Percentiles rank a stretch among this genome's conserved stretches.
Conservation (phyloP, 2,113 vertebrate species). For the Anas platyrhynchos region DNA sequence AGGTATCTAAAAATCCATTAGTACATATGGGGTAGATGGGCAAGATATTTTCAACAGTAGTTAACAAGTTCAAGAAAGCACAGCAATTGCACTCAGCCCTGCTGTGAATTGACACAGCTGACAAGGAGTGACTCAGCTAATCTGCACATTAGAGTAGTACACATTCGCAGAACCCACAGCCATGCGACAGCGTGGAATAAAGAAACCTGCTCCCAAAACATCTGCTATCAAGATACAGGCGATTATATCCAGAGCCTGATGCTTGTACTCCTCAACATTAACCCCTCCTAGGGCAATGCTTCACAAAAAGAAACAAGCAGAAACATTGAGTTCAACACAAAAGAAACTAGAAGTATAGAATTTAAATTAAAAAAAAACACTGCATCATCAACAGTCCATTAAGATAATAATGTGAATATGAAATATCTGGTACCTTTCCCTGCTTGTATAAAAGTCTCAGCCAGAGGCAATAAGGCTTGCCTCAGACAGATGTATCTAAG, state of each 20-base stretch:
- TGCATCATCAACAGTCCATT: background rate
- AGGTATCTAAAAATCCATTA: background rate
- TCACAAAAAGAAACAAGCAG: background rate
- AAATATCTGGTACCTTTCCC: background rate
- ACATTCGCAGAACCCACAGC: background rate
- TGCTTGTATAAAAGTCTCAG: background rate
- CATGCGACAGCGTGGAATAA: background rate
- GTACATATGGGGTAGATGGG: background rate
- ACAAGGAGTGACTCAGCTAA: constrained; percentile 34
- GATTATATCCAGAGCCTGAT: background rate
- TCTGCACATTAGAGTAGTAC: background rate
- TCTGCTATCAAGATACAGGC: background rate
- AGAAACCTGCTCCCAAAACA: constrained; percentile 21
- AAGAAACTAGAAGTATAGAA: background rate
- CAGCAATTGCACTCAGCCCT: background rate
- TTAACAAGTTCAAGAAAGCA: background rate
- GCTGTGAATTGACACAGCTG: background rate
- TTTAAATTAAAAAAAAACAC: background rate
- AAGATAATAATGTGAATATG: background rate
- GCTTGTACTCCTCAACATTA: constrained; percentile 3
- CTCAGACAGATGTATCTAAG: background rate
- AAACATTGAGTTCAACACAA: background rate
- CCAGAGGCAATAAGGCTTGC: background rate
- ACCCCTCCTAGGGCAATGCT: background rate
- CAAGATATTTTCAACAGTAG: background rate